A percentile compares a stretch with the other conserved stretches of the same genome.
Evolutionary conservation across 2,888 invertebrate genomes (phyloP).

Genomic region (Agrilus cyanescens): DNA sequence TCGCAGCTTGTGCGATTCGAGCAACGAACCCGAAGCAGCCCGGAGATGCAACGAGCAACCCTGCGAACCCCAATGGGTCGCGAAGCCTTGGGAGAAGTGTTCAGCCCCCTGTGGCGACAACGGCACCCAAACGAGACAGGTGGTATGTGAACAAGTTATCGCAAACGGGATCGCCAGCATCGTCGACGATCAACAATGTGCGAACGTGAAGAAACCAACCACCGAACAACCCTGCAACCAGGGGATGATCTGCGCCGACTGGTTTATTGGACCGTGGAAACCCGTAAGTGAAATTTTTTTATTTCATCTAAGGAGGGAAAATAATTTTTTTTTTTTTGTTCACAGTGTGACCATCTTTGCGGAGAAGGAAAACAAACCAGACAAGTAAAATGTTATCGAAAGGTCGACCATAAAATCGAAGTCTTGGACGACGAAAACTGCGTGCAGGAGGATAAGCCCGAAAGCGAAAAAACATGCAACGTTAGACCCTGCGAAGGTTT

Average conservation of each 20-base stretch:
- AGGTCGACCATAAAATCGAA: constrained; percentile 49
- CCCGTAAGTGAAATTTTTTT: constrained; percentile 49
- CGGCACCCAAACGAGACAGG: constrained; percentile 55
- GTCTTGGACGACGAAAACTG: constrained; percentile 55
- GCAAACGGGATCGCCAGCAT: constrained; percentile 57
- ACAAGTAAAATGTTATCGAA: constrained; percentile 67
- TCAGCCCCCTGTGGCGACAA: constrained; percentile 70
- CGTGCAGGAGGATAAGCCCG: constrained; percentile 54
- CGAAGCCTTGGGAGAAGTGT: constrained; percentile 69
- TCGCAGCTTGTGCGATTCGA: constrained; percentile 65
- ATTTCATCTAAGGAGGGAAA: too few relatives aligned
- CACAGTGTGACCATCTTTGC: constrained; percentile 78
- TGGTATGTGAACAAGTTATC: constrained; percentile 72
- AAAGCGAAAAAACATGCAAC: constrained; percentile 56
- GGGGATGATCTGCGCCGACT: constrained; percentile 68
- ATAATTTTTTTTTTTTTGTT: constrained; percentile 6
- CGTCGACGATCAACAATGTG: constrained; percentile 65
- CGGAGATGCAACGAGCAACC: constrained; percentile 63
- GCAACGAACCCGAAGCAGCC: constrained; percentile 55
- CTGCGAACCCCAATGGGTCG: constrained; percentile 74
- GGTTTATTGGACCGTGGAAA: constrained; percentile 84
- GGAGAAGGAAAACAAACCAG: constrained; percentile 77
- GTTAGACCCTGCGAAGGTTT: constrained; percentile 79
- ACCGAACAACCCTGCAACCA: constrained; percentile 62
- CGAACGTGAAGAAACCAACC: constrained; percentile 54